These are phyloP conservation scores for Oreamnos americanus DNA, from an alignment of 2,113 vertebrate genomes.

Conservation along the genomic window DNA sequence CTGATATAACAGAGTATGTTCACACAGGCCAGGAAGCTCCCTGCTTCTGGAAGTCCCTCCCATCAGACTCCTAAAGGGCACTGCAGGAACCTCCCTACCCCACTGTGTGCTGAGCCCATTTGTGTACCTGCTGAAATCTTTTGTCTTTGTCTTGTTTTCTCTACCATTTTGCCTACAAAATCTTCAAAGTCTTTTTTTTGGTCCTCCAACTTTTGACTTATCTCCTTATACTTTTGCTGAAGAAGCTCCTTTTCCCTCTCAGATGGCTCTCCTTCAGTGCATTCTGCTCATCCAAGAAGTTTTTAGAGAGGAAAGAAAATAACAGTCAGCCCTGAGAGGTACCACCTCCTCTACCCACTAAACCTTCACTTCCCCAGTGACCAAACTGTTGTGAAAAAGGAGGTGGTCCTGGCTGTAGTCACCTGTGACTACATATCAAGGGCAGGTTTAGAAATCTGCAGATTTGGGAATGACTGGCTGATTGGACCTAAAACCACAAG, in stretches of 20 bases:
- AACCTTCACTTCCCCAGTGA: background rate
- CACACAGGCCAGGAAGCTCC: background rate
- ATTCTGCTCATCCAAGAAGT: background rate
- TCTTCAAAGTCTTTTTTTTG: background rate
- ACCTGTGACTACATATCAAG: background rate
- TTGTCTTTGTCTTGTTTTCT: background rate
- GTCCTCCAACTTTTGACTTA: background rate
- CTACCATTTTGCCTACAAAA: background rate
- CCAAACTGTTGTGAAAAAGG: background rate
- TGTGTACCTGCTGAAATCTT: background rate
- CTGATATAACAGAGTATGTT: background rate
- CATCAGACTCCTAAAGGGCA: background rate
- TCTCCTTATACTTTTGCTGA: background rate
- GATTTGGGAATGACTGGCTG: background rate
- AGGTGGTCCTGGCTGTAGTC: background rate
- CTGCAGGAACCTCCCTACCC: background rate
- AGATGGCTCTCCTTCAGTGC: background rate
- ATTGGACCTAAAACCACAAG: background rate
- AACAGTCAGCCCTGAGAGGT: background rate
- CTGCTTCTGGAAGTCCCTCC: background rate
- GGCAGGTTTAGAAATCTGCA: too few relatives aligned
- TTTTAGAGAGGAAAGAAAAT: background rate
- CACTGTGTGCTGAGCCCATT: background rate
- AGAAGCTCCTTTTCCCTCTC: background rate
- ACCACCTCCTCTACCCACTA: background rate